Evolutionary conservation across 2,113 vertebrate genomes (phyloP), one percentile per base, ranked within the genome.

Genomic region (Ornithorhynchus anatinus): DNA sequence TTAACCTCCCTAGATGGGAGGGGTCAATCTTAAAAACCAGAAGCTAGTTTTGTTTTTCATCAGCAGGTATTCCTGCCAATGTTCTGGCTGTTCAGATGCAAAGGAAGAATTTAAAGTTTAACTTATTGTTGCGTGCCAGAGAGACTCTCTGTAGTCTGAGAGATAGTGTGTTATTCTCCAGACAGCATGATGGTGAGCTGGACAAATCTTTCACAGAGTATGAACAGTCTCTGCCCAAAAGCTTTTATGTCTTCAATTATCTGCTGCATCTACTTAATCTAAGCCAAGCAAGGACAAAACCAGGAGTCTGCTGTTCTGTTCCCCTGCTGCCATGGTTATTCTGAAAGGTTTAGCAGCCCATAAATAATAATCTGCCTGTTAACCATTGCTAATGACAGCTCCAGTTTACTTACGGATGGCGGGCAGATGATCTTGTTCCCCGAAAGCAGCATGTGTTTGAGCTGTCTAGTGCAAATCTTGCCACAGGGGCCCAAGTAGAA

Each of bases 201-300:
- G 44, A 32, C 44, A 54, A 22, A 57, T 60, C 62, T 50, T 10
- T 54, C 20, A 22, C 54, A 6, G 16, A 9, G 59, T 33, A 23
- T n/a, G 36, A 44, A 32, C 43, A 29, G 62, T 69, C 36, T 25
- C 6, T n/a, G 5, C 0, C 1, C 42, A 72, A 52, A 54, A n/a
- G 52, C 52, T 22, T 77, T 40, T 50, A 35, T 67, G 63, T 59
- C 73, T 60, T 52, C 52, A 75, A 45, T 77, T 80, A 79, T 27
- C 48, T 72, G 48, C 45, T 44, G 67, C 57, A 75, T 45, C 45
- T 37, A 54, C 42, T 66, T 66, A 56, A 59, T 64, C 64, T 53
- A 42, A 62, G 33, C 44, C 27, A 40, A 63, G 15, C 70, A 35
- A 8, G 59, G 66, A 43, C 67, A 67, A 75, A 72, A 50, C 52